These are phyloP conservation scores for Hyles euphorbiae DNA, from an alignment of 1,140 invertebrate genomes.

Conservation along the genomic window DNA sequence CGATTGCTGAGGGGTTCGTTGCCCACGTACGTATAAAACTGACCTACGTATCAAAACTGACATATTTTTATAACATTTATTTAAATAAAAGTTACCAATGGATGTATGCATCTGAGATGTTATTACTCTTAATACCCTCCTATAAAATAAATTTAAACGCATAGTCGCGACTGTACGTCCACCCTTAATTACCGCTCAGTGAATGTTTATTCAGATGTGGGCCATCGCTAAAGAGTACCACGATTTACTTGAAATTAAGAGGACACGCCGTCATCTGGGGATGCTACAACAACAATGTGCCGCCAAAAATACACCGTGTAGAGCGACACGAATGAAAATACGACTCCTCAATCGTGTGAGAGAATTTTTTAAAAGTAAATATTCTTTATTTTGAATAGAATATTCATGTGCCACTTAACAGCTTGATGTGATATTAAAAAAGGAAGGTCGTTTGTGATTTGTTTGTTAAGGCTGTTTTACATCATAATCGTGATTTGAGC, in stretches of 20 bases:
- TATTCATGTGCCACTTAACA: too few species aligned
- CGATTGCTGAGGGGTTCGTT: too few species aligned
- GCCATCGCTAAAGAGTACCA: conserved; percentile 54
- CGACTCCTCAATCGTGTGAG: conserved; percentile 22
- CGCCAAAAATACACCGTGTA: conserved; percentile 56
- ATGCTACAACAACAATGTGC: conserved; percentile 66
- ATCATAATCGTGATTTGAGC: too few species aligned
- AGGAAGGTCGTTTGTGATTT: too few species aligned
- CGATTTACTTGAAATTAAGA: conserved; percentile 72
- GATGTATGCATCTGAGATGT: too few species aligned
- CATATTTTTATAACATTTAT: too few species aligned
- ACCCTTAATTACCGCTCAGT: conserved; percentile 38
- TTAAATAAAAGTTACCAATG: too few species aligned
- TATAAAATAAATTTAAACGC: not conserved
- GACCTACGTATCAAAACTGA: too few species aligned
- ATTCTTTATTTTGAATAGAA: not conserved
- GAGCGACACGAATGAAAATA: conserved; percentile 62
- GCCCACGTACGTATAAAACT: too few species aligned
- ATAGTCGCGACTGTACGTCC: conserved; percentile 19
- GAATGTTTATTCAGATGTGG: conserved; percentile 70
- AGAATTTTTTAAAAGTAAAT: conserved; percentile 20
- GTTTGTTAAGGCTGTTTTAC: too few species aligned
- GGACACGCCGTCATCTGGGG: conserved; percentile 53
- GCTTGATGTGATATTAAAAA: too few species aligned
- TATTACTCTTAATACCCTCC: too few species aligned